Evolutionary conservation across 2,797 vertebrate species (phyloP), one percentile per base, ranked within the genome.

Genomic region (Thaleichthys pacificus): DNA sequence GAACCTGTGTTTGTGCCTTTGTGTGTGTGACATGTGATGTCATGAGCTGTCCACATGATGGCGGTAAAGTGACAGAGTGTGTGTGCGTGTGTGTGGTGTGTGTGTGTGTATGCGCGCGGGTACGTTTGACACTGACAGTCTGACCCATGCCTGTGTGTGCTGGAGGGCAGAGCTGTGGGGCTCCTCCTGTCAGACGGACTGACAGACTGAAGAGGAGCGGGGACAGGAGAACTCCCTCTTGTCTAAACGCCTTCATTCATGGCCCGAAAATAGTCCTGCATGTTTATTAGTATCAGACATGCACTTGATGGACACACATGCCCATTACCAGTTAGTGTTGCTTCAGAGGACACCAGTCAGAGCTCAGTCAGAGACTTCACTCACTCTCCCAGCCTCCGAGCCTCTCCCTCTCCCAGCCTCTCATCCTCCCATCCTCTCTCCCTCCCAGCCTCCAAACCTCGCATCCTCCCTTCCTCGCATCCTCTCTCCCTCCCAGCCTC

Each of bases 271-370:
- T 93, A 92, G 83, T 19, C 56, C 73, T 80, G 81, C 87, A 89
- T 91, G 90, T 93, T 92, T 93, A 93, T 92, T 92, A 92, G 90
- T 91, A 91, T 85, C 77, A 88, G 82, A 86, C 73, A 61, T 78
- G 86, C 69, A n/a, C 81, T 86, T 93, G 92, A 93, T 89, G 83
- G 90, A 91, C 90, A 66, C 58, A 77, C 83, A 88, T 91, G 88
- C 89, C 93, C 90, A 93, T 94, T 94, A 94, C 72, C 89, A 87
- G 85, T 93, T 94, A 93, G 91, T 89, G 84, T 90, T 91, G 92
- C 91, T 91, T 90, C 90, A 91, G 77, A 80, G 88, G 90, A 92
- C 87, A 78, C 79, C 81, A 84, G 86, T 90, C 85, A 89, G 89
- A 82, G 83, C 81, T 91, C 90, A 90, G 79, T 92, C 90, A 91